These are phyloP conservation scores for Lynx canadensis DNA, from an alignment of 2,113 vertebrate genomes.

Conservation along the genomic window DNA sequence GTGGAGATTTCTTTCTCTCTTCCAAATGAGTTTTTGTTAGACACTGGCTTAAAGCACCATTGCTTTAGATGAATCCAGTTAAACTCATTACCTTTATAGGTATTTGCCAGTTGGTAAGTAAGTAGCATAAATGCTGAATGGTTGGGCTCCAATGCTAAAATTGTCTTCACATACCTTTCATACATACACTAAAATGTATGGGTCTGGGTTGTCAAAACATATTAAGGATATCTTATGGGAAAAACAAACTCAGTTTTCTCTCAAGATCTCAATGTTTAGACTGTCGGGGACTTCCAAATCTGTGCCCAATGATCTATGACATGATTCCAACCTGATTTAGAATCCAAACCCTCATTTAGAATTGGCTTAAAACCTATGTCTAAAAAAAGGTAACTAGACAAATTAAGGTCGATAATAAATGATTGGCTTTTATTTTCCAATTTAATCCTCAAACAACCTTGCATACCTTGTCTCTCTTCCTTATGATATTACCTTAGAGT, in stretches of 20 bases:
- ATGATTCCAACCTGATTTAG: neutral
- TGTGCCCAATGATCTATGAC: neutral
- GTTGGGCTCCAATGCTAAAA: slow-evolving; percentile 74
- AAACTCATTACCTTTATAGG: slow-evolving; percentile 78
- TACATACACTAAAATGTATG: slow-evolving; percentile 46
- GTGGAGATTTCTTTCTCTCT: slow-evolving; percentile 72
- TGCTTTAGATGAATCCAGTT: slow-evolving; percentile 80
- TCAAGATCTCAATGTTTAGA: neutral
- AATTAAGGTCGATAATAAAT: neutral
- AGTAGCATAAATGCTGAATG: slow-evolving; percentile 79
- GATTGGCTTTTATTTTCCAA: neutral
- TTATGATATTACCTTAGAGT: neutral
- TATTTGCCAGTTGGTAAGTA: slow-evolving; percentile 82
- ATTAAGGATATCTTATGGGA: neutral
- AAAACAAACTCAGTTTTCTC: neutral
- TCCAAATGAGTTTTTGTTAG: slow-evolving; percentile 81
- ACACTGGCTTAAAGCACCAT: slow-evolving; percentile 81
- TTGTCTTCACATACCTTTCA: slow-evolving; percentile 75
- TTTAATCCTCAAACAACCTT: neutral
- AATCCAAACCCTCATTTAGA: neutral
- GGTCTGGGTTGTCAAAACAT: slow-evolving; percentile 2
- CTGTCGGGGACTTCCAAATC: neutral
- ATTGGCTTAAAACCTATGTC: neutral
- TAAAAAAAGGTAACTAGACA: neutral
- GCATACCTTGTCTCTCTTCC: neutral